Evolutionary conservation across 2,888 invertebrate species (phyloP).

Genomic region (Doris montereyensis): DNA sequence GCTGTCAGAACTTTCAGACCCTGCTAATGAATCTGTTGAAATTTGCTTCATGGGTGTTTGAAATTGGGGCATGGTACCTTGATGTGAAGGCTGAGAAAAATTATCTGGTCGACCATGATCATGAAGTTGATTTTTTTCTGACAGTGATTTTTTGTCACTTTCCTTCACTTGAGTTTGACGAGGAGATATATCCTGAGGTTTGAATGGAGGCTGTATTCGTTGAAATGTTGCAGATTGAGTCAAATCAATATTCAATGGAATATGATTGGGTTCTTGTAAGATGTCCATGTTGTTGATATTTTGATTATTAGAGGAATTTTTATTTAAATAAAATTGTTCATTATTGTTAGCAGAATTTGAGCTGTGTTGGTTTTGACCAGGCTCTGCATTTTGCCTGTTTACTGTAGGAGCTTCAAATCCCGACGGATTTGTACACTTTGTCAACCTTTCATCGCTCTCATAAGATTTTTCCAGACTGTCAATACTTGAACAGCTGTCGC

Average conservation of each 20-base stretch:
- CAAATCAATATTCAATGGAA: background rate
- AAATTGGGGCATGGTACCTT: background rate
- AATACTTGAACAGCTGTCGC: constrained; percentile 60
- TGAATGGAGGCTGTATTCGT: background rate
- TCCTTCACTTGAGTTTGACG: no score
- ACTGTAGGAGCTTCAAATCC: no score
- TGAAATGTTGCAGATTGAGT: background rate
- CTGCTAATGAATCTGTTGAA: constrained; percentile 31
- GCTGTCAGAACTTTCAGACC: constrained; percentile 26
- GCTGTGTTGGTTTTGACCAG: background rate
- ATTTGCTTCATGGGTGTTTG: constrained; percentile 9
- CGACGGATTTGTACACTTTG: background rate
- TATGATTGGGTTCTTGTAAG: background rate
- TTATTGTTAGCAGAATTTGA: background rate
- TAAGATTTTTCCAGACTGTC: constrained; percentile 61
- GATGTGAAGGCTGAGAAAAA: no score
- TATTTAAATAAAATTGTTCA: background rate
- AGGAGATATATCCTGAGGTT: background rate
- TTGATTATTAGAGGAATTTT: background rate
- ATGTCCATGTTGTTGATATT: background rate
- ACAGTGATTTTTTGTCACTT: background rate
- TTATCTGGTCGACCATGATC: no score
- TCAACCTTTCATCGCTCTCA: background rate
- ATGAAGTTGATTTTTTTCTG: background rate
- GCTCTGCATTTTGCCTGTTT: no score